phyloP scores from a whole-genome alignment of 2,113 vertebrate genomes.

The Brachyhypopomus gauderio region DNA sequence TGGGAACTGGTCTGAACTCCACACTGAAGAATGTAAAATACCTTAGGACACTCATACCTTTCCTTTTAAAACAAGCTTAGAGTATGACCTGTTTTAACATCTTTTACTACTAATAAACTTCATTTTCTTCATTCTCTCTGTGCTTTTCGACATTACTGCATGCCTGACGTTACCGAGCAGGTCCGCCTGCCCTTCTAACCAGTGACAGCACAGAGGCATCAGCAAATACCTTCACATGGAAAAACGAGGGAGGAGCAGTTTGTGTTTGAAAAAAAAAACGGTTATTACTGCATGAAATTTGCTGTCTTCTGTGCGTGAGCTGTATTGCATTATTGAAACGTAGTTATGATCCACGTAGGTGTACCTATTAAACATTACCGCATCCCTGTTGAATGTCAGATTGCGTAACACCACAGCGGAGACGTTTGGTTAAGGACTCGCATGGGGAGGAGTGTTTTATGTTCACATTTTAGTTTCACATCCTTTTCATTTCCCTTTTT shows the following conservation, averaged over 20 bases:
- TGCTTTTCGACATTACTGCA: neutral
- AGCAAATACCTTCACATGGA: neutral
- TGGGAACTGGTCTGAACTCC: neutral
- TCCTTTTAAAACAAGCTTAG: neutral
- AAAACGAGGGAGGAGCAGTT: neutral
- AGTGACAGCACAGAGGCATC: neutral
- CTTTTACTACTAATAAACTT: neutral
- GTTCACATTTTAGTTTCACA: slow-evolving; percentile 43
- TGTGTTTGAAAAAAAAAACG: neutral
- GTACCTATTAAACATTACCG: neutral
- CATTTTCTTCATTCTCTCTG: neutral
- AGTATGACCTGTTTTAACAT: no score
- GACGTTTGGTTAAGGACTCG: neutral
- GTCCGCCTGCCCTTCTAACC: neutral
- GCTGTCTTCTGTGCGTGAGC: neutral
- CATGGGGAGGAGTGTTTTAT: neutral
- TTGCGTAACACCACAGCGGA: neutral
- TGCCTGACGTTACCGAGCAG: neutral
- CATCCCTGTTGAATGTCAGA: neutral
- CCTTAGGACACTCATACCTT: neutral
- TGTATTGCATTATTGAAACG: no score
- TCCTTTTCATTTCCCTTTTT: slow-evolving; percentile 30
- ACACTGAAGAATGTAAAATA: neutral
- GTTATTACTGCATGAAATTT: neutral
- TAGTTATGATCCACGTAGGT: neutral